phyloP scores from a whole-genome alignment of 2,113 vertebrate genomes.

The Tragelaphus strepsiceros region DNA sequence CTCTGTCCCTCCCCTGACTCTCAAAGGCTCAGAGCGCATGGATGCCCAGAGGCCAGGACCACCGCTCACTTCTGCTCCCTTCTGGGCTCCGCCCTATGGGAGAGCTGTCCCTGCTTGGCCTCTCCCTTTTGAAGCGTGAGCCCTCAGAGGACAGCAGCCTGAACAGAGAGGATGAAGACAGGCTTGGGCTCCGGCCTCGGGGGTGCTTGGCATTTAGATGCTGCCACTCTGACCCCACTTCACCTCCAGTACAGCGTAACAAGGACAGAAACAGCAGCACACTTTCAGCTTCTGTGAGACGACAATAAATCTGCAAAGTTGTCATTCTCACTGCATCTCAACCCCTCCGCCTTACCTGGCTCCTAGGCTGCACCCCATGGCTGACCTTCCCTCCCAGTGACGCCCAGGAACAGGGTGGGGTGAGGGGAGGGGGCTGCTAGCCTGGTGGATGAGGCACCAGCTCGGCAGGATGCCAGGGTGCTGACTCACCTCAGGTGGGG shows the following conservation, averaged over 20 bases:
- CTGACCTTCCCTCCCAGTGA: not conserved
- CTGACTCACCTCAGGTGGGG: accelerated
- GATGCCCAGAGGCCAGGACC: not conserved
- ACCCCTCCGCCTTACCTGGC: not conserved
- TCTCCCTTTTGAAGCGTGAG: not conserved
- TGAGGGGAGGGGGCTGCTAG: not conserved
- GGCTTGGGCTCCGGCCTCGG: not conserved
- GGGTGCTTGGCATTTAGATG: not conserved
- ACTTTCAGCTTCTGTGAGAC: not conserved
- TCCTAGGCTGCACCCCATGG: too few species aligned
- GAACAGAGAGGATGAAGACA: not conserved
- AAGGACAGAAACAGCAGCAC: not conserved
- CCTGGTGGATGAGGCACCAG: not conserved
- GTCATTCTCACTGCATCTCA: not conserved
- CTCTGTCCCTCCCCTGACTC: not conserved
- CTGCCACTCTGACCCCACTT: not conserved
- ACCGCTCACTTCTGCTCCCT: not conserved
- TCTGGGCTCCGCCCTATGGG: not conserved
- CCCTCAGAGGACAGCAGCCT: not conserved
- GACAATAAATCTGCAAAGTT: not conserved
- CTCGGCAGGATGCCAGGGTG: accelerated
- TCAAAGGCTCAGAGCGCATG: not conserved
- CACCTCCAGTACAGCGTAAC: not conserved
- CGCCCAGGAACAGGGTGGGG: not conserved
- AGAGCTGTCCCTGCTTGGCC: not conserved